These are phyloP conservation scores for Leptinotarsa tumamoca DNA, from an alignment of 2,888 invertebrate genomes.

Conservation along the genomic window DNA sequence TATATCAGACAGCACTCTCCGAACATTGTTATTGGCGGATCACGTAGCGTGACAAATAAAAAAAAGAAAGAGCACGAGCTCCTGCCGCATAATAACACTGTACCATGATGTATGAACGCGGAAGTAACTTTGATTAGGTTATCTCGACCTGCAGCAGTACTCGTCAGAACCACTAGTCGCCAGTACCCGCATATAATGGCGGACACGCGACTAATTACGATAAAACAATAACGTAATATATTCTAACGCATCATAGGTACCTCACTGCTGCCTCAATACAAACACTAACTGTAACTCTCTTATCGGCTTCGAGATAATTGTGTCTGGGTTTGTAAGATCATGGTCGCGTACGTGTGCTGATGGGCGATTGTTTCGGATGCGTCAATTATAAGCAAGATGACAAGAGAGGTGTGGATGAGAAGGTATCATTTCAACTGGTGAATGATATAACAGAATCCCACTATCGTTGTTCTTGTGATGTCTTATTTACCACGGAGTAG, in stretches of 20 bases:
- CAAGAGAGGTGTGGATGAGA: too few relatives aligned
- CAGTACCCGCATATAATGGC: constrained; percentile 44
- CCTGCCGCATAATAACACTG: constrained; percentile 38
- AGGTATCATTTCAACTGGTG: too few relatives aligned
- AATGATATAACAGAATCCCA: too few relatives aligned
- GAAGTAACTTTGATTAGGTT: constrained; percentile 44
- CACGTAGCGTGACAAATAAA: constrained; percentile 38
- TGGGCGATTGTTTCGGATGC: neutral
- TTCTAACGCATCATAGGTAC: constrained; percentile 1
- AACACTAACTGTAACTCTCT: constrained; percentile 17
- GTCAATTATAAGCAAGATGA: too few relatives aligned
- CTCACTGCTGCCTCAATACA: constrained; percentile 8
- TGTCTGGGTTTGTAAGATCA: constrained; percentile 19
- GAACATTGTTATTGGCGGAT: constrained; percentile 35
- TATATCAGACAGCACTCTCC: constrained; percentile 28
- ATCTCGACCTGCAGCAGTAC: constrained; percentile 42
- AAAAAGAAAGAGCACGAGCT: constrained; percentile 38
- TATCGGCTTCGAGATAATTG: constrained; percentile 3
- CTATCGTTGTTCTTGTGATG: too few relatives aligned
- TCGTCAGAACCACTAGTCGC: constrained; percentile 32
- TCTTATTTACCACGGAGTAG: too few relatives aligned
- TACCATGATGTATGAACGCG: constrained; percentile 43
- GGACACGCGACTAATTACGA: constrained; percentile 49
- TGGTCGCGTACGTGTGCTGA: constrained; percentile 1
- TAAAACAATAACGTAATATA: constrained; percentile 34